Conservation (phyloP, 2,888 invertebrate genomes). For the Phorcus lineatus region DNA sequence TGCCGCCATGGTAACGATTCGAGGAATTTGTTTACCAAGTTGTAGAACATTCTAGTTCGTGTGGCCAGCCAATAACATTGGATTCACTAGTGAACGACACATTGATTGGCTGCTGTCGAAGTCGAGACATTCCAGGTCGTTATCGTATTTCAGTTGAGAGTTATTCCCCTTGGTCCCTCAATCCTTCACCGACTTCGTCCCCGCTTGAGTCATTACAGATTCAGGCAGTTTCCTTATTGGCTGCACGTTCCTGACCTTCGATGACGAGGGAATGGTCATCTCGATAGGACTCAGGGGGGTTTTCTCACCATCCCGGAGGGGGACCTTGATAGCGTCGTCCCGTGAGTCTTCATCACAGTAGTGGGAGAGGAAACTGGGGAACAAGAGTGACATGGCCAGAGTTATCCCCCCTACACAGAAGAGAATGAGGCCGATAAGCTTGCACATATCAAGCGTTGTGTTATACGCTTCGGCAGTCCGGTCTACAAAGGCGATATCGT, state of each 20-base stretch:
- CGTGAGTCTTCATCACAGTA: slow-evolving; percentile 73
- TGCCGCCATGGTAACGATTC: too few relatives aligned
- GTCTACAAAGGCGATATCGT: slow-evolving; percentile 67
- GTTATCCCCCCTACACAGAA: slow-evolving; percentile 78
- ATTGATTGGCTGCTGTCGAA: background rate
- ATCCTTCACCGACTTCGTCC: slow-evolving; percentile 34
- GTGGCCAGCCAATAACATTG: too few relatives aligned
- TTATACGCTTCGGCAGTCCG: slow-evolving; percentile 76
- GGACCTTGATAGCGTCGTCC: slow-evolving; percentile 62
- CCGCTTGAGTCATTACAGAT: slow-evolving; percentile 59
- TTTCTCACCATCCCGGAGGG: slow-evolving; percentile 57
- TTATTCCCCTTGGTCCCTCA: background rate
- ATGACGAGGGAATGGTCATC: slow-evolving; percentile 72
- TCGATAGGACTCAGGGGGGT: slow-evolving; percentile 65
- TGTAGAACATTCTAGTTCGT: too few relatives aligned
- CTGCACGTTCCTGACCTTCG: slow-evolving; percentile 73
- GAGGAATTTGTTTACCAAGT: too few relatives aligned
- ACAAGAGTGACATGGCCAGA: slow-evolving; percentile 76
- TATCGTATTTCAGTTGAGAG: background rate
- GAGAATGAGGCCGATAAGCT: slow-evolving; percentile 76
- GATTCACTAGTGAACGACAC: background rate
- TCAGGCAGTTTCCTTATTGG: slow-evolving; percentile 67
- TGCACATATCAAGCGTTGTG: slow-evolving; percentile 76
- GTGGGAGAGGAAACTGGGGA: slow-evolving; percentile 76
- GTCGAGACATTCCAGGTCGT: slow-evolving; percentile 18